These are phyloP conservation scores for Forbesichthys papilliferus DNA, from an alignment of 2,113 vertebrate species.

Conservation along the genomic window DNA sequence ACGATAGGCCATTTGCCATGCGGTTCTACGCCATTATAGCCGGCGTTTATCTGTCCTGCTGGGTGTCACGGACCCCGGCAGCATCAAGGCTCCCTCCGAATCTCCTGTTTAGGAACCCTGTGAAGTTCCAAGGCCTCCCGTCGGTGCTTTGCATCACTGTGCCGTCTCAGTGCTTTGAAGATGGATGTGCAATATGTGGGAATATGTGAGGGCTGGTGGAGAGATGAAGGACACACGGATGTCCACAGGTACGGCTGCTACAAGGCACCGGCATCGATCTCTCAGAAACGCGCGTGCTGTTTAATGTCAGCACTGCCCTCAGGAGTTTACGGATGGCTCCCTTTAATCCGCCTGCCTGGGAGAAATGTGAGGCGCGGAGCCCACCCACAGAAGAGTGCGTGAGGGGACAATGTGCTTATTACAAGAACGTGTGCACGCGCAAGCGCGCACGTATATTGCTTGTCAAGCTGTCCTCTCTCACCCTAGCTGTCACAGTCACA, in stretches of 20 bases:
- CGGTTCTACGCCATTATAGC: slow-evolving; percentile 39
- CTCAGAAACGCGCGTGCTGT: slow-evolving; percentile 63
- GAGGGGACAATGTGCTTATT: neutral
- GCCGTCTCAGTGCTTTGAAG: slow-evolving; percentile 45
- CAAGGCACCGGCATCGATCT: slow-evolving; percentile 67
- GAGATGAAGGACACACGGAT: slow-evolving; percentile 51
- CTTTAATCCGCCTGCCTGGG: slow-evolving; percentile 58
- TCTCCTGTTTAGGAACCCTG: slow-evolving; percentile 34
- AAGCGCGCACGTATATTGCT: slow-evolving; percentile 2
- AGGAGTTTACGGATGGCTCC: slow-evolving; percentile 60
- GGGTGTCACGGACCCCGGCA: slow-evolving; percentile 16
- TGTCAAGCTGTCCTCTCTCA: slow-evolving; percentile 58
- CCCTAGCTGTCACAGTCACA: slow-evolving; percentile 60
- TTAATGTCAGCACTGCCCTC: slow-evolving; percentile 72
- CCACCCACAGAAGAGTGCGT: neutral
- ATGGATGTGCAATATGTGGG: slow-evolving; percentile 57
- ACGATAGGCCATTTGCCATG: slow-evolving; percentile 45
- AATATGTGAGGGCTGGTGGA: slow-evolving; percentile 39
- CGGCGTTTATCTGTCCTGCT: slow-evolving; percentile 38
- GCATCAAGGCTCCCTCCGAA: slow-evolving; percentile 4
- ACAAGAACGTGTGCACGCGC: neutral
- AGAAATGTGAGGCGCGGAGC: slow-evolving; percentile 32
- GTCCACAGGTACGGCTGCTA: slow-evolving; percentile 55
- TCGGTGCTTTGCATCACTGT: slow-evolving; percentile 23
- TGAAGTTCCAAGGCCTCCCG: slow-evolving; percentile 50